Evolutionary conservation across 2,797 vertebrate species (phyloP), one percentile per base, ranked within the genome.

Genomic region (Danio albolineatus): DNA sequence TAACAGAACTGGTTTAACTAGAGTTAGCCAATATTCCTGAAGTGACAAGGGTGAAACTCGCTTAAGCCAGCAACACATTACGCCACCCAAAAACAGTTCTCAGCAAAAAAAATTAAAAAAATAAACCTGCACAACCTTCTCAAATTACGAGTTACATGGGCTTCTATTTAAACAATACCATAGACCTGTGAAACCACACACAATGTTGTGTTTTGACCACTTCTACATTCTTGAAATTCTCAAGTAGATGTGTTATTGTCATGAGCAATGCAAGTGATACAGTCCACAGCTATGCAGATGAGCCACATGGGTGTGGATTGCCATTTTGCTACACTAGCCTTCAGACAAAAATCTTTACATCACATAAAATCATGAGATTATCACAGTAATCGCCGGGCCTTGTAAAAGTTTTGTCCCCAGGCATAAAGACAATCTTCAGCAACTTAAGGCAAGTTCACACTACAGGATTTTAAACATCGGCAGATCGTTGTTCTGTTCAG

Each of bases 1-100:
- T 78, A 81, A 71, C 60, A 78, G 39, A 85, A 75, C 84, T 71
- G 65, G 74, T 80, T 43, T 28, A 64, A 60, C 73, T 73, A 65
- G 65, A 82, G 66, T 57, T 59, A 49, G 49, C 13, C 4, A 4
- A 19, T 59, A 73, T 38, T 70, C 4, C 14, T 43, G 38, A 46
- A 14, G 64, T 56, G 7, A 41, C 9, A 75, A 21, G 17, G 2
- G 6, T 38, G 14, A 16, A 49, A 71, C 21, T 5, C 59, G 6
- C 36, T 49, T 54, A 56, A 71, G 17, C 8, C 36, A 6, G 12
- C 10, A 66, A 51, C 7, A n/a, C 21, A 12, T 71, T 64, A 57
- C 2, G 5, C 48, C 73, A 69, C 39, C 43, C 17, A 39, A 13
- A 71, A 67, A 69, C 41, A 28, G 3, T 21, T 59, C n/a, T n/a